phyloP scores from a whole-genome alignment of 2,113 vertebrate genomes.

The Salvelinus fontinalis region DNA sequence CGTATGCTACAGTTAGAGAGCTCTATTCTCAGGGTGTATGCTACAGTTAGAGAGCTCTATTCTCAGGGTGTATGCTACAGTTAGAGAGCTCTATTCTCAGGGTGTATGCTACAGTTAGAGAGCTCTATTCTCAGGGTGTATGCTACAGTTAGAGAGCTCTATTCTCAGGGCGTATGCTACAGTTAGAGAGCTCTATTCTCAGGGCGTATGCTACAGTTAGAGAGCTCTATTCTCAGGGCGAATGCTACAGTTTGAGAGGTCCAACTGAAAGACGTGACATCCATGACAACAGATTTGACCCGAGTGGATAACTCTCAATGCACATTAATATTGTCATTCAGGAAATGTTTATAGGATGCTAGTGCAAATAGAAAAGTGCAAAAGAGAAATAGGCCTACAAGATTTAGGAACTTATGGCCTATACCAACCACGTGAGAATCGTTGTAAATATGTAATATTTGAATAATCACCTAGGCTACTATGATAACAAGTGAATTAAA shows the following conservation, averaged over 20 bases:
- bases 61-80: not conserved
- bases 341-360: not conserved
- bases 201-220: not conserved
- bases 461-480: not conserved
- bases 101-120: not conserved
- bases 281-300: not conserved
- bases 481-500: not conserved
- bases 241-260: not conserved
- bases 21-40: not conserved
- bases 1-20: not conserved
- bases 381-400: not conserved
- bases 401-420: not conserved
- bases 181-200: not conserved
- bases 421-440: not conserved
- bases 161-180: not conserved
- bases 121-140: not conserved
- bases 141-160: not conserved
- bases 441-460: not conserved
- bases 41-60: not conserved
- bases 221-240: not conserved
- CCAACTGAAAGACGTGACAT: not conserved
- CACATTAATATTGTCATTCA: not conserved
- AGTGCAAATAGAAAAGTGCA: not conserved
- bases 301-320: not conserved
- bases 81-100: not conserved